Evolutionary conservation across 2,888 invertebrate species (phyloP).

Genomic region (Tetragonula carbonaria): DNA sequence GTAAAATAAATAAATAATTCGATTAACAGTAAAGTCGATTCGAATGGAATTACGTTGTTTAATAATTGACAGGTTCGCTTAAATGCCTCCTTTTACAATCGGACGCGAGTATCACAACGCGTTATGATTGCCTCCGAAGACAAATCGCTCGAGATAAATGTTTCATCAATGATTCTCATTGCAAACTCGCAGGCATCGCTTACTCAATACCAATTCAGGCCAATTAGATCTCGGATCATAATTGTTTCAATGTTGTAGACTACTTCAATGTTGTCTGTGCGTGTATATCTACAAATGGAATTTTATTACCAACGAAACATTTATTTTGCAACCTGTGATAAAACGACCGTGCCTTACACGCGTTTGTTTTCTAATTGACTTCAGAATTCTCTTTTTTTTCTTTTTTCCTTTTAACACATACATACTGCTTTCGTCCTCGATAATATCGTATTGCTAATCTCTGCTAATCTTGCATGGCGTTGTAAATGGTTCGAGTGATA

Average conservation of each 20-base stretch:
- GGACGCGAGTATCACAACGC: background rate
- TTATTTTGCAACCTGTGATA: slow-evolving; percentile 7
- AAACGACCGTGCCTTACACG: background rate
- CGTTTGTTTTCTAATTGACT: background rate
- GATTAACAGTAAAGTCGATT: background rate
- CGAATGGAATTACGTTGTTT: too few species aligned
- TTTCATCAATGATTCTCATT: slow-evolving; percentile 57
- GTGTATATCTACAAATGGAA: slow-evolving; percentile 22
- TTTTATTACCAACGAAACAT: slow-evolving; percentile 39
- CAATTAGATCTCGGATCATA: slow-evolving; percentile 81
- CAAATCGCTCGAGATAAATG: slow-evolving; percentile 14
- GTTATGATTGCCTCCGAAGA: slow-evolving; percentile 26
- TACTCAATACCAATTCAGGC: slow-evolving; percentile 80
- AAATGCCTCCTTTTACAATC: too few species aligned
- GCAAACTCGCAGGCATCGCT: slow-evolving; percentile 62
- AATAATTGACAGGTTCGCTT: too few species aligned
- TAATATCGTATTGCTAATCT: too few species aligned
- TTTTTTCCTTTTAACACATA: too few species aligned
- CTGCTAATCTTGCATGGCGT: too few species aligned
- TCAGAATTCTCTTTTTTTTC: background rate
- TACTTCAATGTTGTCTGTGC: slow-evolving; percentile 31
- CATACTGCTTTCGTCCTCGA: too few species aligned
- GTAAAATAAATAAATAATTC: too few species aligned
- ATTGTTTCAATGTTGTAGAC: slow-evolving; percentile 76
- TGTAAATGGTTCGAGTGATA: too few species aligned